These are phyloP conservation scores for Monomorium pharaonis DNA, from an alignment of 1,140 invertebrate genomes.

Conservation along the genomic window DNA sequence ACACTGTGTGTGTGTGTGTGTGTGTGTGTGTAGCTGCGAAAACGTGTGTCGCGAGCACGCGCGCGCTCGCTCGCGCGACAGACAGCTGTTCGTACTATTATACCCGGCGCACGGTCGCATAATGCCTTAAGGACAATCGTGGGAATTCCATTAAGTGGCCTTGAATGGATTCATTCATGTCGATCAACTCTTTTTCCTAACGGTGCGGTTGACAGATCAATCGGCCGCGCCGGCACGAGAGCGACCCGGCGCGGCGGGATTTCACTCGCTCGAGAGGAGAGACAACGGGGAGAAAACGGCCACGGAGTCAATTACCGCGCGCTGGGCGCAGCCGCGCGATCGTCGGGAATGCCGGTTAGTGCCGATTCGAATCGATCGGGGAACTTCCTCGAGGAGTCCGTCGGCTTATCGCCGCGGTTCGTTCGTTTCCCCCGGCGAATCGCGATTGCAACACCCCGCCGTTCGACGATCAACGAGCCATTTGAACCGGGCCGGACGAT, in stretches of 20 bases:
- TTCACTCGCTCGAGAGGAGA: slow-evolving; percentile 55
- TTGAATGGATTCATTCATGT: slow-evolving; percentile 85
- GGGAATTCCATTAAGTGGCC: slow-evolving; percentile 84
- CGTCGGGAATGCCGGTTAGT: slow-evolving; percentile 45
- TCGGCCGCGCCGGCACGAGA: slow-evolving; percentile 75
- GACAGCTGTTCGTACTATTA: slow-evolving; percentile 77
- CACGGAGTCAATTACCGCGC: slow-evolving; percentile 69
- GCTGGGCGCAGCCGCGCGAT: slow-evolving; percentile 38
- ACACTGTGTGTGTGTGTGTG: neutral
- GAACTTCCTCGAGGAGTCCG: slow-evolving; percentile 36
- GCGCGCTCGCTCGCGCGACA: slow-evolving; percentile 34
- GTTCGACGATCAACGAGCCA: neutral
- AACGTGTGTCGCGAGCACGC: neutral
- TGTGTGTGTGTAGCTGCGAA: neutral
- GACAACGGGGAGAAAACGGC: slow-evolving; percentile 18
- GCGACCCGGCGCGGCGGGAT: slow-evolving; percentile 68
- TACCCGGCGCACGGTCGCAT: slow-evolving; percentile 75
- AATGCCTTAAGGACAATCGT: slow-evolving; percentile 84
- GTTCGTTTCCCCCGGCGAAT: neutral
- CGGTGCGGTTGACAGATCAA: slow-evolving; percentile 83
- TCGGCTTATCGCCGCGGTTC: neutral
- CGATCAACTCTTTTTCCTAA: slow-evolving; percentile 83
- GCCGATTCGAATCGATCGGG: slow-evolving; percentile 46
- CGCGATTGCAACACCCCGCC: no score
- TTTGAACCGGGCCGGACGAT: neutral